Evolutionary conservation across 53 echinoderm and acorn worm species (phyloP).

Genomic region (Stichopus horrens): DNA sequence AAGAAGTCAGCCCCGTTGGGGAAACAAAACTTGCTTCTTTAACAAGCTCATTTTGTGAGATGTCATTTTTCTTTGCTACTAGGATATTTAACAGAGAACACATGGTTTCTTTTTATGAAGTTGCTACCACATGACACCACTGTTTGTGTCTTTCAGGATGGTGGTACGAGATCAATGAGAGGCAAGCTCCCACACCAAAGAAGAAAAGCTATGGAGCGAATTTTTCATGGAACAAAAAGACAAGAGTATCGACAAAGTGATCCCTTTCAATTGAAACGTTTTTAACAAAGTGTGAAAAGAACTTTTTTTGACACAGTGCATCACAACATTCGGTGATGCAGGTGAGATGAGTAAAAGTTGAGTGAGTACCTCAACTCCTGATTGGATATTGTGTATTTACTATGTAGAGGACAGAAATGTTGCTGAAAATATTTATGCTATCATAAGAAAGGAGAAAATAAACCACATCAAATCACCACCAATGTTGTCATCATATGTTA

Average conservation of each 20-base stretch:
- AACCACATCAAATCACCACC: no score
- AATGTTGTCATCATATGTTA: no score
- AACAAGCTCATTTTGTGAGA: background rate
- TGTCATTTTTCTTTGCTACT: background rate
- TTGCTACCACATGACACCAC: background rate
- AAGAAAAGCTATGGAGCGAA: constrained; percentile 94
- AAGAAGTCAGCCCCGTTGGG: background rate
- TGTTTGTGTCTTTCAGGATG: constrained; percentile 64
- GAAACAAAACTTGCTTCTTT: background rate
- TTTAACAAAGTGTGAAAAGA: no score
- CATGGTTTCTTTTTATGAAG: background rate
- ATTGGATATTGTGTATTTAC: no score
- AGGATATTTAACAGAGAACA: background rate
- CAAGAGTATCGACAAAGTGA: constrained; percentile 86
- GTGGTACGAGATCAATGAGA: constrained; percentile 87
- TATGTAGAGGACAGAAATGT: no score
- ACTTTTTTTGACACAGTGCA: no score
- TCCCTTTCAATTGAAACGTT: background rate
- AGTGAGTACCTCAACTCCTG: no score
- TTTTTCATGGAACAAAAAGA: constrained; percentile 96
- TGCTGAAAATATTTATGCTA: no score
- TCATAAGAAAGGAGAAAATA: no score
- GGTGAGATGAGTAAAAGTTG: no score
- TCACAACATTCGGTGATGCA: no score
- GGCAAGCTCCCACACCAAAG: constrained; percentile 58